These are phyloP conservation scores for Papilio demoleus DNA, from an alignment of 2,888 invertebrate species.

Conservation along the genomic window DNA sequence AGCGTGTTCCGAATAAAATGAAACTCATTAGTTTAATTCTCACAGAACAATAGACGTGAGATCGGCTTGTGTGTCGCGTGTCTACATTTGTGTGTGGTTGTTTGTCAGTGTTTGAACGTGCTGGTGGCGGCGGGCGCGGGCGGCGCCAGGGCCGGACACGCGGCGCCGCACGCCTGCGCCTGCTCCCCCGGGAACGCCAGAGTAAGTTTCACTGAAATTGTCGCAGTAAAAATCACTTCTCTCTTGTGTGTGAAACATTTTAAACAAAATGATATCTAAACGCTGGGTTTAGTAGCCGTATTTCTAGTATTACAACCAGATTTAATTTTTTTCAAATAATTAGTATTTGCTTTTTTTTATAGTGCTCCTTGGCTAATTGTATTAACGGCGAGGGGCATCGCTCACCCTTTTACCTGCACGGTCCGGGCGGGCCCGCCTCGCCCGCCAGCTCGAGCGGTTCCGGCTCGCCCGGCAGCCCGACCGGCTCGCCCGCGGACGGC, in stretches of 20 bases:
- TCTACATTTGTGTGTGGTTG: background rate
- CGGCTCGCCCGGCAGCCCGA: slow-evolving; percentile 75
- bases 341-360: no score
- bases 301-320: no score
- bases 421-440: slow-evolving; percentile 79
- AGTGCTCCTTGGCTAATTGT: slow-evolving; percentile 83
- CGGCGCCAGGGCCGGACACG: slow-evolving; percentile 67
- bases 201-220: slow-evolving; percentile 59
- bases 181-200: slow-evolving; percentile 75
- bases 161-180: slow-evolving; percentile 77
- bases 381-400: slow-evolving; percentile 75
- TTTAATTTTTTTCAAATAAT: no score
- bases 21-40: background rate
- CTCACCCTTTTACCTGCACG: slow-evolving; percentile 90
- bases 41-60: slow-evolving; percentile 30
- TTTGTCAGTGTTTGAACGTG: slow-evolving; percentile 89
- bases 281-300: no score
- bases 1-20: slow-evolving; percentile 9
- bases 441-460: slow-evolving; percentile 86
- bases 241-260: no score
- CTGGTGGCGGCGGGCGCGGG: slow-evolving; percentile 90
- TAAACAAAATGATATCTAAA: no score
- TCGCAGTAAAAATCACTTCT: background rate
- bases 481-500: slow-evolving; percentile 87
- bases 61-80: background rate